These are phyloP conservation scores for Macrosiphum euphorbiae DNA, from an alignment of 2,888 invertebrate species.

Conservation along the genomic window DNA sequence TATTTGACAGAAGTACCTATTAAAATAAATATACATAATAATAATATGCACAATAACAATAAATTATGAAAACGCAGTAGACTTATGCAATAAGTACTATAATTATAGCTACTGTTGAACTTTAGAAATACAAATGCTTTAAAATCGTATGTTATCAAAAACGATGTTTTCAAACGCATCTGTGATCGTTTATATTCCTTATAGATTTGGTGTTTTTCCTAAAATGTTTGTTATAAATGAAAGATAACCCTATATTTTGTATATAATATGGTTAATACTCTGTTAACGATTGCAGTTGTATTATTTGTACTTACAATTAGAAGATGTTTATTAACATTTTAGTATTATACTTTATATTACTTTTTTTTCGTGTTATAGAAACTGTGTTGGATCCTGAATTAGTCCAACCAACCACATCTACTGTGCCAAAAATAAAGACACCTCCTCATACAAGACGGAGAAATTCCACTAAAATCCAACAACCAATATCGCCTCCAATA, in stretches of 20 bases:
- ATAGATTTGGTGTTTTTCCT: neutral
- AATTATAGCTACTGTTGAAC: neutral
- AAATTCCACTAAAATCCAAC: conserved; percentile 49
- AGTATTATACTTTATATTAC: neutral
- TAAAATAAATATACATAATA: neutral
- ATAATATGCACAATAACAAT: neutral
- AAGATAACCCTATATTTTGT: neutral
- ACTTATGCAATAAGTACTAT: neutral
- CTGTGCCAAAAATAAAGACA: conserved; percentile 42
- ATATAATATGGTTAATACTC: neutral
- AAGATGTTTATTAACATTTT: neutral
- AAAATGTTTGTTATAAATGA: neutral
- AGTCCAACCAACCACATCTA: conserved; percentile 41
- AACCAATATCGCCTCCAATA: conserved; percentile 66
- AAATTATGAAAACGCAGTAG: neutral
- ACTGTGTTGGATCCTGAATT: conserved; percentile 49
- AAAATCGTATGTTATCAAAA: neutral
- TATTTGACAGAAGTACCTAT: neutral
- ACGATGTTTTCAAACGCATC: neutral
- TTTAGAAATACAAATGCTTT: neutral
- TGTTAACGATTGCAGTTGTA: neutral
- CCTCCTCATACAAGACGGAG: conserved; percentile 23
- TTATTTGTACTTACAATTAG: neutral
- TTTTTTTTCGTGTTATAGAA: neutral
- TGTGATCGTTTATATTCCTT: neutral